phyloP scores from a whole-genome alignment of 2,888 invertebrate genomes.

The Salpingus planirostris region DNA sequence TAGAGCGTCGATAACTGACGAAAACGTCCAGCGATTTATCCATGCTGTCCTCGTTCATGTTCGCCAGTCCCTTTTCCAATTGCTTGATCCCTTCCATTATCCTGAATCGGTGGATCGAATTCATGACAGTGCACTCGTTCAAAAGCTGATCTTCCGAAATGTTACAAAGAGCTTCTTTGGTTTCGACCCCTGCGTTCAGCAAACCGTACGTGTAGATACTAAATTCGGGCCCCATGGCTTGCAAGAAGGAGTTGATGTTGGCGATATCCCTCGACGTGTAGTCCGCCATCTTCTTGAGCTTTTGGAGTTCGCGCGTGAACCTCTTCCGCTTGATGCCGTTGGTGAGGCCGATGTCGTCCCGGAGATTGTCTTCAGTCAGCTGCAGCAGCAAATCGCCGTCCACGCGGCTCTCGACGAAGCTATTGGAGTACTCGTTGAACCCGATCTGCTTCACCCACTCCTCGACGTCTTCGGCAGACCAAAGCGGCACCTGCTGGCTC shows the following conservation, averaged over 20 bases:
- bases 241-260: constrained; percentile 80
- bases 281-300: constrained; percentile 91
- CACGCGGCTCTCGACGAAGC: constrained; percentile 85
- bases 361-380: constrained; percentile 84
- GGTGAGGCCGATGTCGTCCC: constrained; percentile 83
- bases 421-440: constrained; percentile 72
- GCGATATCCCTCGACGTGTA: constrained; percentile 90
- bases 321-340: constrained; percentile 91
- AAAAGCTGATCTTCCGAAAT: constrained; percentile 87
- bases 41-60: constrained; percentile 65
- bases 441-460: constrained; percentile 99
- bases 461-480: constrained; percentile 93
- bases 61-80: constrained; percentile 56
- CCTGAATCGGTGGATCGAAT: constrained; percentile 88
- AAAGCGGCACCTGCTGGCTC: constrained; percentile 95
- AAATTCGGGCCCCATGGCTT: constrained; percentile 78
- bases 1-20: constrained; percentile 94
- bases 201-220: constrained; percentile 95
- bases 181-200: constrained; percentile 90
- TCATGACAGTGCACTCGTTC: constrained; percentile 82
- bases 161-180: constrained; percentile 70
- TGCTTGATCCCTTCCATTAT: constrained; percentile 81
- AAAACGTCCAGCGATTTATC: constrained; percentile 94
- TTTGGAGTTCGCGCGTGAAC: constrained; percentile 88
- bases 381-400: constrained; percentile 94